phyloP scores from a whole-genome alignment of 2,113 vertebrate species.

The Albula goreensis region DNA sequence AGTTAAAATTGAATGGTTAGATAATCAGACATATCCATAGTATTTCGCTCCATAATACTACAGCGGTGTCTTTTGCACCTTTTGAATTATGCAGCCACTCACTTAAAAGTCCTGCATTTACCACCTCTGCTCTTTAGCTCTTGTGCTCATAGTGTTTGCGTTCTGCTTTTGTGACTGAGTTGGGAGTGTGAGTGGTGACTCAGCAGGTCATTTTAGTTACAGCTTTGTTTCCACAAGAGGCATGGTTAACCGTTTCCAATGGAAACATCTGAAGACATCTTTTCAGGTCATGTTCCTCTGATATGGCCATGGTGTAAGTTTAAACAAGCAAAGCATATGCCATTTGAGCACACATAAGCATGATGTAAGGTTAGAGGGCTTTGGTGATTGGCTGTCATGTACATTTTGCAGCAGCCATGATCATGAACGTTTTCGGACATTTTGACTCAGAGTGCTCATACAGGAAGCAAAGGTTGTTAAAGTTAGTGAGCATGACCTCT shows the following conservation, averaged over 20 bases:
- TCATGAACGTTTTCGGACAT: no score
- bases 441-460: background rate
- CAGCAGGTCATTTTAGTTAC: background rate
- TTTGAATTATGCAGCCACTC: background rate
- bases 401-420: no score
- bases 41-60: background rate
- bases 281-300: background rate
- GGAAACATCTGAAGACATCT: background rate
- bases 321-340: background rate
- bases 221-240: background rate
- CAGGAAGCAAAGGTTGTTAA: background rate
- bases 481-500: background rate
- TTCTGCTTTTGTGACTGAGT: background rate
- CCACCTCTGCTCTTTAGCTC: background rate
- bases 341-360: no score
- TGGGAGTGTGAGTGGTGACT: background rate
- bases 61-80: background rate
- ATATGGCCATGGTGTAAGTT: background rate
- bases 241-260: background rate
- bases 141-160: background rate
- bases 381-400: no score
- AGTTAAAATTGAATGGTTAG: background rate
- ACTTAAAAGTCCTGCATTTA: background rate
- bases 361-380: no score
- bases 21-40: background rate